A percentile compares a stretch with the other conserved stretches of the same genome.
These are phyloP conservation scores for Anagrus nilaparvatae DNA, from an alignment of 1,140 invertebrate species.

Conservation along the genomic window DNA sequence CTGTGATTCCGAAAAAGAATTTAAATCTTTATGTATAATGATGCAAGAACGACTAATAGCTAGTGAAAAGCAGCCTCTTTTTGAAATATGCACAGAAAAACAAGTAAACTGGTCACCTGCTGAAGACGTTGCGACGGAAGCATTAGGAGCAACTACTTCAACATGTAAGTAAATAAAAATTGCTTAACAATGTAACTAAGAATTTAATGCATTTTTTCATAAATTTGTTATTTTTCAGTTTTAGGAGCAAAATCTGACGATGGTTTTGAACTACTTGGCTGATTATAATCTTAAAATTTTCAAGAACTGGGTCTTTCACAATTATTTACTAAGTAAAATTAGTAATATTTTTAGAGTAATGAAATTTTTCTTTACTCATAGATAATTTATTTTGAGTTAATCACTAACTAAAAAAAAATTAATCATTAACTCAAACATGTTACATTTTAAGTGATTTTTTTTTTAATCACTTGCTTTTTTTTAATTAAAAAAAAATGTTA, in stretches of 20 bases:
- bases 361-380: no score
- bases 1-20: constrained; percentile 74
- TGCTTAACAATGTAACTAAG: neutral
- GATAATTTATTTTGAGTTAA: no score
- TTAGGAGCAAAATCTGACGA: constrained; percentile 44
- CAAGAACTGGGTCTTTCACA: neutral
- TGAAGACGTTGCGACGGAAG: constrained; percentile 38
- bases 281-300: constrained; percentile 17
- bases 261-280: constrained; percentile 49
- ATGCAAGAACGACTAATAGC: constrained; percentile 57
- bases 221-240: constrained; percentile 25
- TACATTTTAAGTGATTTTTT: no score
- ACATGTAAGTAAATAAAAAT: constrained; percentile 28
- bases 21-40: constrained; percentile 63
- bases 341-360: no score
- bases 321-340: no score
- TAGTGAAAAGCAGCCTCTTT: constrained; percentile 63
- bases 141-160: constrained; percentile 34
- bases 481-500: no score
- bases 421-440: no score
- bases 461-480: no score
- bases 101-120: constrained; percentile 58
- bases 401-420: no score
- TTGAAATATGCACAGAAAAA: constrained; percentile 64
- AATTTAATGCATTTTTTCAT: constrained; percentile 6